Evolutionary conservation across 2,797 vertebrate species (phyloP), one percentile per base, ranked within the genome.

Genomic region (Glossophaga mutica): DNA sequence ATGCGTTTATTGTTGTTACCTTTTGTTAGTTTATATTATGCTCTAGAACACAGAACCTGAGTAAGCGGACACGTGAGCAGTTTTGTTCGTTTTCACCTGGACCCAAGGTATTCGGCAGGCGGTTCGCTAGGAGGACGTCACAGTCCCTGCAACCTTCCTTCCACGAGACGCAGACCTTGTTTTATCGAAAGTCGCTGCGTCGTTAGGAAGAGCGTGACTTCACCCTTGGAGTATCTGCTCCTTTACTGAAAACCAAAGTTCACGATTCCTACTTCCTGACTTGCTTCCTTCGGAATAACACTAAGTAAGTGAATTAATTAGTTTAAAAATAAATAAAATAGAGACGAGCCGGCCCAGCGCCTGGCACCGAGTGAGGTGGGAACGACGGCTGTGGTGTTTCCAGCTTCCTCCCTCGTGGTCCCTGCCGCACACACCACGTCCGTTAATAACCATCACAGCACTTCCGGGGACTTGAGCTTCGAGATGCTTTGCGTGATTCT

Each of bases 141-240:
- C 5, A 11, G 34, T 50, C 21, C 46, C 9, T 6, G 0, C 2
- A 2, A 0, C 9, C 24, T 59, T 34, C 32, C 10, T 14, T 10
- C 10, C 39, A 32, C 5, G 11, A 52, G n/a, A 71, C 0, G 29
- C 3, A 1, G 15, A 16, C 14, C 21, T 9, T 42, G 5, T 71
- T 22, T 10, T 74, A 8, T 21, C 16, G 62, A 79, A 94, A 26
- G 6, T 24, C 32, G 14, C 3, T 81, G 3, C 0, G 2, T 26
- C 3, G 10, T 39, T 29, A 29, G 24, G 18, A 50, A 37, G 6
- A 71, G 19, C 16, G 21, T 37, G 42, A n/a, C 34, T 37, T 71
- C 16, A 9, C 2, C 12, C 21, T 92, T 59, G 46, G 68, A 85
- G 39, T 11, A 37, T 77, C 9, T 62, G 24, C 2, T 50, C 67